Evolutionary conservation across 2,797 vertebrate genomes (phyloP), one percentile per base, ranked within the genome.

Genomic region (Cryptoprocta ferox): DNA sequence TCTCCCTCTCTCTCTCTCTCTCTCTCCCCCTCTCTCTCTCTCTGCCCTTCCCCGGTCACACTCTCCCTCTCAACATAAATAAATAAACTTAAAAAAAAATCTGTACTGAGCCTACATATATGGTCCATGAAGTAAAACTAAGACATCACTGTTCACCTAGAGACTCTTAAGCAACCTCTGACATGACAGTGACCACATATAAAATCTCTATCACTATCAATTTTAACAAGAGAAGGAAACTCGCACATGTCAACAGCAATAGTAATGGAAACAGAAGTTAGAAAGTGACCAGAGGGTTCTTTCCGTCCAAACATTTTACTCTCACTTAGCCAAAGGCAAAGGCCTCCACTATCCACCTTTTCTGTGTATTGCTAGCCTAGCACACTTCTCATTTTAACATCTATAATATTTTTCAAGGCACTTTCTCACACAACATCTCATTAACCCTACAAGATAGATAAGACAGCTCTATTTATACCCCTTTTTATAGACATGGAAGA

Each of bases 191-290:
- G 65, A 95, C 6, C 71, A 91, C 35, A 80, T 48, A 59, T 75
- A 92, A 95, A 89, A 82, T 83, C 79, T 89, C 56, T 82, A 78
- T 85, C 53, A 48, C 15, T 91, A 79, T 96, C 92, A 63, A n/a
- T 92, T 94, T 97, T 70, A 94, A 91, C 42, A 83, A 94, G 48
- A 78, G 63, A 95, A 70, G 59, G 87, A 96, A 97, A 83, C n/a
- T 89, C 48, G 21, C 70, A 83, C 10, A 30, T 37, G 82, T 94
- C 94, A 97, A 89, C 30, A 95, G 78, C n/a, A 82, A 48, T 5
- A 94, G 39, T 78, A 94, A 70, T 91, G 30, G 83, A 61, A 91
- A 98, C 26, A 90, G 45, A 82, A 83, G 61, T 63, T 73, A 79
- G 63, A 97, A 96, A 96, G 91, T 91, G 42, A 93, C 56, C 61